These are phyloP conservation scores for Luperina nickerlii DNA, from an alignment of 2,888 invertebrate species.

Conservation along the genomic window DNA sequence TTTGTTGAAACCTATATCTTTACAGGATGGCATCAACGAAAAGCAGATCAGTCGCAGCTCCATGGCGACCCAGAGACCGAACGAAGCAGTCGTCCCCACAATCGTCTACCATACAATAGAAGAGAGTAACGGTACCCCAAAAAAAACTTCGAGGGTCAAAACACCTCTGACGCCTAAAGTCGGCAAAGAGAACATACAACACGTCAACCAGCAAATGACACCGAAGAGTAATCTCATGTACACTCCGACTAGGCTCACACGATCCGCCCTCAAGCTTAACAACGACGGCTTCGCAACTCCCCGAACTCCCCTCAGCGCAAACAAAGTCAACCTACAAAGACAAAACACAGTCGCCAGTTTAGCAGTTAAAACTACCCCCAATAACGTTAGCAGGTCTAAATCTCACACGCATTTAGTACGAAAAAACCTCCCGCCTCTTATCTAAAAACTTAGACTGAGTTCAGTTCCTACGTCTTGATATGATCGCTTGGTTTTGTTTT, in stretches of 20 bases:
- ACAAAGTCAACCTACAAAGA: constrained; percentile 79
- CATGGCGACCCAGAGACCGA: constrained; percentile 77
- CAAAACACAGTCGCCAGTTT: constrained; percentile 77
- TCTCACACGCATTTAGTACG: constrained; percentile 82
- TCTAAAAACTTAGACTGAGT: constrained; percentile 71
- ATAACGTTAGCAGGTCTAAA: constrained; percentile 82
- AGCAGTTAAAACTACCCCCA: constrained; percentile 78
- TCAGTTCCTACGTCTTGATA: constrained; percentile 52
- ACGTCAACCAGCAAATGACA: constrained; percentile 71
- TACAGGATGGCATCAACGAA: constrained; percentile 87
- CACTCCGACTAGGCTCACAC: constrained; percentile 83
- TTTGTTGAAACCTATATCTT: constrained; percentile 8
- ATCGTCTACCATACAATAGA: constrained; percentile 71
- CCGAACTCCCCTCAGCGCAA: constrained; percentile 82
- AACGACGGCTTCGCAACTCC: constrained; percentile 85
- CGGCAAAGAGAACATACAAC: constrained; percentile 84
- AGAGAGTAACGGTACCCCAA: constrained; percentile 74
- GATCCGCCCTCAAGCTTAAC: constrained; percentile 83
- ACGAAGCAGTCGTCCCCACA: constrained; percentile 64
- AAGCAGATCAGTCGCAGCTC: constrained; percentile 90
- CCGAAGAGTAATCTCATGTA: constrained; percentile 79
- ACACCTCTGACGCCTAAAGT: constrained; percentile 81
- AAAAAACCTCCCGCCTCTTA: constrained; percentile 84
- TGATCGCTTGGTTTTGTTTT: constrained; percentile 38
- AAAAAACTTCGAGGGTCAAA: constrained; percentile 77